A percentile compares a stretch with the other conserved stretches of the same genome.
Evolutionary conservation across 2,888 invertebrate genomes (phyloP).

Genomic region (Eurois occulta): DNA sequence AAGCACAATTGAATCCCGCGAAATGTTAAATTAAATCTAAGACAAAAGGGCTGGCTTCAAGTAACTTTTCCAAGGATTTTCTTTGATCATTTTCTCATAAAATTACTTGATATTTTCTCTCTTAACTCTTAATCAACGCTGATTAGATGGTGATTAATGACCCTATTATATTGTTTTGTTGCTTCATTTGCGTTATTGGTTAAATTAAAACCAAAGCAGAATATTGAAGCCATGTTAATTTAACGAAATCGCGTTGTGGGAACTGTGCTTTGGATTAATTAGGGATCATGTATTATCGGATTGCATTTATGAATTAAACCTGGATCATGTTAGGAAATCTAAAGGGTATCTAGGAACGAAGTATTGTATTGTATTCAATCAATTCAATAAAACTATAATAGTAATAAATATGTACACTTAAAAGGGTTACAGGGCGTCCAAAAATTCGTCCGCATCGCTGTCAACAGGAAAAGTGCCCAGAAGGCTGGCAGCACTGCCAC

Average conservation of each 20-base stretch:
- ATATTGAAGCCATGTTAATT: slow-evolving; percentile 20
- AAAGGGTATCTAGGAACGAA: background rate
- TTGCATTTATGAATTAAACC: background rate
- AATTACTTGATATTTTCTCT: slow-evolving; percentile 52
- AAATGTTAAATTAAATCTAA: background rate
- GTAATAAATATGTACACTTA: no score
- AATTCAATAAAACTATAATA: no score
- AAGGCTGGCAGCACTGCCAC: no score
- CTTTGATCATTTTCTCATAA: slow-evolving; percentile 57
- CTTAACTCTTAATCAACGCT: slow-evolving; percentile 42
- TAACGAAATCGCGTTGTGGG: background rate
- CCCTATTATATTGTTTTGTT: slow-evolving; percentile 33
- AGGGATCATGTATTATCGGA: slow-evolving; percentile 8
- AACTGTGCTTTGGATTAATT: slow-evolving; percentile 7
- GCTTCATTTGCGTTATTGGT: slow-evolving; percentile 34
- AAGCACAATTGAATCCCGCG: slow-evolving; percentile 32
- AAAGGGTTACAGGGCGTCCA: no score
- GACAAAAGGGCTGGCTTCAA: slow-evolving; percentile 49
- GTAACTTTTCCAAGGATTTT: slow-evolving; percentile 47
- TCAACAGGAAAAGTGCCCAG: no score
- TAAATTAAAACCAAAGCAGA: slow-evolving; percentile 36
- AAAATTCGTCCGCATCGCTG: no score
- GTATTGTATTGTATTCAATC: background rate
- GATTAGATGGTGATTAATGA: slow-evolving; percentile 58
- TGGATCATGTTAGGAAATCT: background rate